Base-by-base conservation (phyloP, 2,113 vertebrate species). In the Hippocampus barbouri region DNA sequence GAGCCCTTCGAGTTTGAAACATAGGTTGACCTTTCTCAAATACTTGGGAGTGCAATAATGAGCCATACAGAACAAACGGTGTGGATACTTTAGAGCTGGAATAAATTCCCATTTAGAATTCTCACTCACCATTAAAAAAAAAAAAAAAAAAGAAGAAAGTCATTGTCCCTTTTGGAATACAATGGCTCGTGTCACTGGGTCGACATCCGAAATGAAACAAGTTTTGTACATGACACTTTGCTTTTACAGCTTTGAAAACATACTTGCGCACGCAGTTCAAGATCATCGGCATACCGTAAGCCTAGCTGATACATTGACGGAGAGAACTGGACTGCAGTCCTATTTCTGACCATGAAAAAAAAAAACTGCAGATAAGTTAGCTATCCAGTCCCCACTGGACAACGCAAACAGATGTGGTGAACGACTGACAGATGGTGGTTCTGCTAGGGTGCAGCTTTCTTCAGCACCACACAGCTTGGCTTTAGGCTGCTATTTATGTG, bases 371-470 rank as follows among this genome's bases (percentile, higher is more conserved):
- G 45, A 30, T 43, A 66, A 47, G 43, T 51, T 49, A 34, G 77
- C 66, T 8, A 16, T 77, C 60, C 8, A 47, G 23, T 62, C 43
- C 9, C 67, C 54, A 53, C 43, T 4, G 57, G 38, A 81, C 64
- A 69, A 72, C 43, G 18, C 65, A 47, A 70, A 54, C 67, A 79
- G 71, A 68, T 75, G 82, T 76, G 79, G 53, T 23, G 43, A 18
- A 75, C 51, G 1, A 43, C 71, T 75, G 67, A 61, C 77, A 85
- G 79, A 80, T 80, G 73, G 65, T 66, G 53, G 62, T 75, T 60
- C 76, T 71, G 51, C 68, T 73, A 30, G 75, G 18, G 38, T 15
- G 56, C 47, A 20, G 67, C 70, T 61, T 78, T 60, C 27, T 72
- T 79, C 70, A 69, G 75, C 65, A 70, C 4, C 38, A 47, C 67